phyloP scores from a whole-genome alignment of 2,797 vertebrate species.

The Lagorchestes hirsutus region DNA sequence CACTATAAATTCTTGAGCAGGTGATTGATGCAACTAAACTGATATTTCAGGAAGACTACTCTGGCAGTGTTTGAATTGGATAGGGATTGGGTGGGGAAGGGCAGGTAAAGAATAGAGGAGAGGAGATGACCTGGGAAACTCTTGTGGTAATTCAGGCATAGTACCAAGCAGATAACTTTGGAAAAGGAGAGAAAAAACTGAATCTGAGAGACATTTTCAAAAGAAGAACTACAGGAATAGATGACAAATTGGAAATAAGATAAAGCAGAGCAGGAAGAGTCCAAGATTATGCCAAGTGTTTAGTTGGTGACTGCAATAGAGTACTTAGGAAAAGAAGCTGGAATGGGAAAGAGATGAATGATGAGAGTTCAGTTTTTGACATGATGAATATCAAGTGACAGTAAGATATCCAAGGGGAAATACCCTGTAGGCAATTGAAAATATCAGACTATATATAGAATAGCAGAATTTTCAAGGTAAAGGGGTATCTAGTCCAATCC shows the following conservation, averaged over 20 bases:
- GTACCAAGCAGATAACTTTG: background rate
- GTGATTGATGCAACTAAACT: background rate
- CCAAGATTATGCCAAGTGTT: background rate
- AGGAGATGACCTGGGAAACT: background rate
- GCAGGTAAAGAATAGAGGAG: background rate
- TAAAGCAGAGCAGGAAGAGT: background rate
- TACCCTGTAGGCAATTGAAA: background rate
- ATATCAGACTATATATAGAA: background rate
- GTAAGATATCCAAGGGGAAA: background rate
- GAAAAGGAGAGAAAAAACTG: background rate
- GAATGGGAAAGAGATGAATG: background rate
- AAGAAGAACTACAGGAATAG: conserved; percentile 1
- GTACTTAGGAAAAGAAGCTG: background rate
- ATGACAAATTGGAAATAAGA: background rate
- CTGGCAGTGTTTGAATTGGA: background rate
- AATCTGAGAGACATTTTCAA: background rate
- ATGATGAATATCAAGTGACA: background rate
- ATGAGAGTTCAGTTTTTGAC: background rate
- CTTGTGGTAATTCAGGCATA: background rate
- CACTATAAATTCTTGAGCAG: background rate
- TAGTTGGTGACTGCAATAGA: background rate
- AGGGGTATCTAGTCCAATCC: background rate
- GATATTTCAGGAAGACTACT: background rate
- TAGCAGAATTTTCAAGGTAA: background rate
- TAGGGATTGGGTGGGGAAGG: background rate